These are phyloP conservation scores for Cliona cf. orientalis DNA, from an alignment of 37 sponge, comb jelly and placozoan species.

Conservation along the genomic window DNA sequence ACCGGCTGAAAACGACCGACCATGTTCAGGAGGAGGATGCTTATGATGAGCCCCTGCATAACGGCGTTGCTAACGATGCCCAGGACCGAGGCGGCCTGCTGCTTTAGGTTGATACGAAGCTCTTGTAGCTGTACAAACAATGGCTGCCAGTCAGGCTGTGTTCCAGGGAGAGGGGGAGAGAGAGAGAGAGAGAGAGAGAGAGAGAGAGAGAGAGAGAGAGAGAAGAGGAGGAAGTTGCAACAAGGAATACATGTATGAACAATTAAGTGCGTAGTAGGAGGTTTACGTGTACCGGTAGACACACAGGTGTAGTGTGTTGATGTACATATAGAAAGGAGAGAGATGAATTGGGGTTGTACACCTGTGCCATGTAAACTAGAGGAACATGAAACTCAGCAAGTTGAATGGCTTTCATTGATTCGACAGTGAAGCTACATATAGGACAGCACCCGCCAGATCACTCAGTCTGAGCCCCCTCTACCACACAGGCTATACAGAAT, in stretches of 20 bases:
- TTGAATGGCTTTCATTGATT: too few relatives aligned
- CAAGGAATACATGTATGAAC: not conserved
- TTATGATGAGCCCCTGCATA: constrained; percentile 72
- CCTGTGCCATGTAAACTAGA: too few relatives aligned
- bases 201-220: not conserved
- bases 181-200: not conserved
- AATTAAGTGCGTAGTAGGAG: too few relatives aligned
- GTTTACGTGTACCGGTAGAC: too few relatives aligned
- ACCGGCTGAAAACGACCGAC: constrained; percentile 37
- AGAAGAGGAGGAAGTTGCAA: not conserved
- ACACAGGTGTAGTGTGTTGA: too few relatives aligned
- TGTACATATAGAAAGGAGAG: too few relatives aligned
- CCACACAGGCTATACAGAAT: too few relatives aligned
- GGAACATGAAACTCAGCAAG: too few relatives aligned
- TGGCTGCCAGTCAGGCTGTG: constrained; percentile 77
- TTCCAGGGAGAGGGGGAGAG: not conserved
- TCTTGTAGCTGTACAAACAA: constrained; percentile 29
- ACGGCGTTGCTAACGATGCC: constrained; percentile 59
- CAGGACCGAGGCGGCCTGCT: constrained; percentile 43
- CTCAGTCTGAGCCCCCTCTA: too few relatives aligned
- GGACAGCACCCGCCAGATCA: too few relatives aligned
- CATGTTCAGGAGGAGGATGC: constrained; percentile 57
- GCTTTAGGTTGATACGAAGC: constrained; percentile 54
- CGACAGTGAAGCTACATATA: too few relatives aligned
- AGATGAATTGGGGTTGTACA: too few relatives aligned